Percentiles rank a stretch among this genome's conserved stretches.
These are phyloP conservation scores for Chorisops tibialis DNA, from an alignment of 2,888 invertebrate genomes.

Conservation along the genomic window DNA sequence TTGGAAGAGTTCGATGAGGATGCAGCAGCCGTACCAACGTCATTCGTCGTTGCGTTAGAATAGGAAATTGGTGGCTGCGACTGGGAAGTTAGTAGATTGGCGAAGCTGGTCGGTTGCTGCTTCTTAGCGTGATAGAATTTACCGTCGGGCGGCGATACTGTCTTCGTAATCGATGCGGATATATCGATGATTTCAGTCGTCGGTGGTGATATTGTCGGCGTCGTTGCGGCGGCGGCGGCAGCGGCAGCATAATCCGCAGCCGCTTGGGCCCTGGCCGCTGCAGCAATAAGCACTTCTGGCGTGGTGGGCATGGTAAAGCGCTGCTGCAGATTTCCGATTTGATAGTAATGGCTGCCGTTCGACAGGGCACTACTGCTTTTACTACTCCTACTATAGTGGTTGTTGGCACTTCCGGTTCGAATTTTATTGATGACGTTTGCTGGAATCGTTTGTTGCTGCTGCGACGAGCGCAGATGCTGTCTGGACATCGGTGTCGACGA, in stretches of 20 bases:
- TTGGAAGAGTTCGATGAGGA: not conserved
- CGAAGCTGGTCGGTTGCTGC: constrained; percentile 40
- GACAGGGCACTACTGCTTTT: constrained; percentile 23
- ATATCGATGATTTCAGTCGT: not conserved
- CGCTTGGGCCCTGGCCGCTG: no score
- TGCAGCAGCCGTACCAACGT: not conserved
- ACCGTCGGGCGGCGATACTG: not conserved
- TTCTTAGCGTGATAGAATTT: not conserved
- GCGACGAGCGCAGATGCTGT: not conserved
- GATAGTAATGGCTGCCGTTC: constrained; percentile 23
- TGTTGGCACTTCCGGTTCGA: constrained; percentile 35
- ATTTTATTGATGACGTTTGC: constrained; percentile 4
- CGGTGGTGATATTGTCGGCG: not conserved
- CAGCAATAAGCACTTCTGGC: no score
- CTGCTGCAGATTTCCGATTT: not conserved
- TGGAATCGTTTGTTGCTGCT: constrained; percentile 24
- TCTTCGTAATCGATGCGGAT: not conserved
- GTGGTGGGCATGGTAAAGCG: no score
- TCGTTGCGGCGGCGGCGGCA: not conserved
- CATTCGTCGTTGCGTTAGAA: no score
- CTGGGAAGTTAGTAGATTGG: constrained; percentile 36
- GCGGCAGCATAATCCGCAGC: not conserved
- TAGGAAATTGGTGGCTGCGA: no score
- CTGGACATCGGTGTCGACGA: not conserved
- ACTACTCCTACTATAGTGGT: constrained; percentile 24